These are phyloP conservation scores for Aspidiotus rigidus DNA, from an alignment of 2,888 invertebrate species.

Conservation along the genomic window DNA sequence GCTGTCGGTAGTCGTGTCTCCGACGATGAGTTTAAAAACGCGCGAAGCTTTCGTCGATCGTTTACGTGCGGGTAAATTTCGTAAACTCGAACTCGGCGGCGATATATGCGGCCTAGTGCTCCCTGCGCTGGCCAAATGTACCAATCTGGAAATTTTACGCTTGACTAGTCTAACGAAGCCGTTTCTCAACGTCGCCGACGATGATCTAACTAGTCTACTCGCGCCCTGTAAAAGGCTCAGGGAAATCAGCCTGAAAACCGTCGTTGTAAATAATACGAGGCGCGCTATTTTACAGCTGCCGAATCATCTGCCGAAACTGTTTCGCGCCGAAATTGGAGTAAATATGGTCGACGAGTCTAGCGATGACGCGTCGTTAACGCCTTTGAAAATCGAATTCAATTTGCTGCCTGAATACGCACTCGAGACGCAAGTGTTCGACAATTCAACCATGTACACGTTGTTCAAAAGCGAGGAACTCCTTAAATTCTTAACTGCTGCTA, in stretches of 20 bases:
- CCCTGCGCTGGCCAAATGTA: neutral
- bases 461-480: slow-evolving; percentile 14
- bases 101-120: slow-evolving; percentile 13
- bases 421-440: slow-evolving; percentile 23
- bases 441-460: slow-evolving; percentile 17
- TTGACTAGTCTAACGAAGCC: slow-evolving; percentile 1
- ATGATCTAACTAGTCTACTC: slow-evolving; percentile 15
- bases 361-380: slow-evolving; percentile 12
- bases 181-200: slow-evolving; percentile 19
- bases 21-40: neutral
- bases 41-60: slow-evolving; percentile 13
- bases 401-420: slow-evolving; percentile 19
- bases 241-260: slow-evolving; percentile 18
- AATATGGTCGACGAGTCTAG: slow-evolving; percentile 5
- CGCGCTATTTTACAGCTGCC: slow-evolving; percentile 27
- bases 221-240: slow-evolving; percentile 13
- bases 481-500: too few species aligned
- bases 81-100: slow-evolving; percentile 27
- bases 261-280: slow-evolving; percentile 12
- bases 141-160: slow-evolving; percentile 16
- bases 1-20: slow-evolving; percentile 13
- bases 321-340: slow-evolving; percentile 21
- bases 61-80: neutral
- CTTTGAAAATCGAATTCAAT: slow-evolving; percentile 29
- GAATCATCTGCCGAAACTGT: slow-evolving; percentile 13